Conservation (phyloP, 2,888 invertebrate species). For the Willowsia nigromaculata region DNA sequence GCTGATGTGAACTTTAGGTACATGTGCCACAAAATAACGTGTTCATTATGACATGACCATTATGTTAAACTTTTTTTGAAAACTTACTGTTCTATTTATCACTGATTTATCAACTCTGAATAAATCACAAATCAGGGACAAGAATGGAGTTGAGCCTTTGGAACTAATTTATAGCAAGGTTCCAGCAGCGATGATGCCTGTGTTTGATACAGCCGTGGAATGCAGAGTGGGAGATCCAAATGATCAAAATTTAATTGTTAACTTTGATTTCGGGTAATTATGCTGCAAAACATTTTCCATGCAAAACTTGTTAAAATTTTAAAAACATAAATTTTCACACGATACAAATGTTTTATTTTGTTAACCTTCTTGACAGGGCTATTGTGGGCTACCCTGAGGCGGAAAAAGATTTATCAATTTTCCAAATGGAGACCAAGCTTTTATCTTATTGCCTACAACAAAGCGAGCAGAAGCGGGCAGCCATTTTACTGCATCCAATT, state of each 20-base stretch:
- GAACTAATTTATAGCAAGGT: constrained; percentile 70
- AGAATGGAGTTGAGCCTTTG: constrained; percentile 56
- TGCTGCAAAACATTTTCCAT: background rate
- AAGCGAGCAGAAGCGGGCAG: constrained; percentile 58
- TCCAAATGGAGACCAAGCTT: constrained; percentile 67
- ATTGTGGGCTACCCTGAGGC: constrained; percentile 65
- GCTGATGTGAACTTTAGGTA: constrained; percentile 74
- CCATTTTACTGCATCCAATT: constrained; percentile 70
- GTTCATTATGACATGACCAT: too few relatives aligned
- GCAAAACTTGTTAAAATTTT: too few relatives aligned
- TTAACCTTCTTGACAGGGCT: constrained; percentile 49
- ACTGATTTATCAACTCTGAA: too few relatives aligned
- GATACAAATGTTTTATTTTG: too few relatives aligned
- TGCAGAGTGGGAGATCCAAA: constrained; percentile 56
- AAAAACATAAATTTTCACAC: too few relatives aligned
- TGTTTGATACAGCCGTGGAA: constrained; percentile 59
- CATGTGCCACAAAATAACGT: too few relatives aligned
- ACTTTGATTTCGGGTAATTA: constrained; percentile 72
- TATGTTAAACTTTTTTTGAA: too few relatives aligned
- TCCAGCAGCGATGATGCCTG: constrained; percentile 66
- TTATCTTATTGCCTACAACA: constrained; percentile 60
- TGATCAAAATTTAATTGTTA: constrained; percentile 64
- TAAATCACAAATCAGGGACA: too few relatives aligned
- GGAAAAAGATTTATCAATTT: background rate
- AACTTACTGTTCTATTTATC: background rate